Conservation (phyloP, 2,888 invertebrate species). For the Leptopilina drosophilae region DNA sequence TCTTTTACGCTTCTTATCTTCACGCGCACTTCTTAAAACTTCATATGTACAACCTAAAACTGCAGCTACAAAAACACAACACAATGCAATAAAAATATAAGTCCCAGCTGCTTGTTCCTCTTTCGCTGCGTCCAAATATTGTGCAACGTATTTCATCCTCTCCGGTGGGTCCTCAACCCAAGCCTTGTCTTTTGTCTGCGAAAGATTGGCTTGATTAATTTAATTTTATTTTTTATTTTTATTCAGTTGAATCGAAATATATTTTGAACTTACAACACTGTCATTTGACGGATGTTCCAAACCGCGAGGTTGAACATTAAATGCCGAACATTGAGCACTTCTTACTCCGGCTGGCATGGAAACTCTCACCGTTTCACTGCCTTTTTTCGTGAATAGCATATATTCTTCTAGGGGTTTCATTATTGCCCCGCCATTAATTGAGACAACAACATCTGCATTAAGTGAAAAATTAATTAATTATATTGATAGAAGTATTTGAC, state of each 20-base stretch:
- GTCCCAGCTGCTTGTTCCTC: constrained; percentile 88
- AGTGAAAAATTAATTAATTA: background rate
- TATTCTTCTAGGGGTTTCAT: constrained; percentile 95
- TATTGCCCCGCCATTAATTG: constrained; percentile 83
- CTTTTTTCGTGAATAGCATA: constrained; percentile 92
- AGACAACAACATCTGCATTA: constrained; percentile 87
- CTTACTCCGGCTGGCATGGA: constrained; percentile 91
- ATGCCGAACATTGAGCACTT: constrained; percentile 91
- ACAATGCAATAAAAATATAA: constrained; percentile 88
- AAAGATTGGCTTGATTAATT: constrained; percentile 45
- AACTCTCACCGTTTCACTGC: constrained; percentile 90
- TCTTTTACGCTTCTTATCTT: constrained; percentile 67
- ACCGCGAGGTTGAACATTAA: constrained; percentile 77
- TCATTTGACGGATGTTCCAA: constrained; percentile 77
- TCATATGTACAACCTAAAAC: constrained; percentile 85
- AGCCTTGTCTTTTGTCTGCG: constrained; percentile 85
- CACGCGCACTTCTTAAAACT: constrained; percentile 77
- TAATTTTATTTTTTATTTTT: too few species aligned
- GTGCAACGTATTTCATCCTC: constrained; percentile 85
- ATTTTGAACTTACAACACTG: constrained; percentile 73
- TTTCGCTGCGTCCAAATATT: constrained; percentile 85
- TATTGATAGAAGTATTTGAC: too few species aligned
- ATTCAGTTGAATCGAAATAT: background rate
- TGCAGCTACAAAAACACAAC: constrained; percentile 85
- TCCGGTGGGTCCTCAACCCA: constrained; percentile 93